phyloP scores from a whole-genome alignment of 2,113 vertebrate genomes.

The Menura novaehollandiae region DNA sequence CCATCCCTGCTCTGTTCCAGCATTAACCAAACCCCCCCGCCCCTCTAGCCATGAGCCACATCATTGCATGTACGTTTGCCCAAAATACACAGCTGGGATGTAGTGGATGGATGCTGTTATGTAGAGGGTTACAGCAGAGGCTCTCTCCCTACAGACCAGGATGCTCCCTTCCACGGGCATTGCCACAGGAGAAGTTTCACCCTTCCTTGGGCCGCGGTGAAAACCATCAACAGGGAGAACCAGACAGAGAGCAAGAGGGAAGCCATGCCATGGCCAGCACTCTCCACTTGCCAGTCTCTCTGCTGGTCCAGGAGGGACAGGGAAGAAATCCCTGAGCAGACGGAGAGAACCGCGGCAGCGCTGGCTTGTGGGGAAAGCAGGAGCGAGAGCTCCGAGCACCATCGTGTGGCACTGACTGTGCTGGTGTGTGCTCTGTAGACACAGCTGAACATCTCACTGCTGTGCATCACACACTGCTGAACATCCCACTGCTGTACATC shows the following conservation, averaged over 20 bases:
- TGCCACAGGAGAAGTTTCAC: accelerated
- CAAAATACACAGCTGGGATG: background rate
- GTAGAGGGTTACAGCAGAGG: accelerated
- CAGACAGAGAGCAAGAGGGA: background rate
- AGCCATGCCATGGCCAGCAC: accelerated
- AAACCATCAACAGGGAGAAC: accelerated
- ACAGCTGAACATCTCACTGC: background rate
- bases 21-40: accelerated
- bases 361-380: background rate
- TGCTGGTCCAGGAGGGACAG: background rate
- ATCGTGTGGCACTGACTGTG: background rate
- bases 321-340: background rate
- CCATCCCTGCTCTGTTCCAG: background rate
- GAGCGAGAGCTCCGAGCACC: conserved; percentile 1
- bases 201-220: accelerated
- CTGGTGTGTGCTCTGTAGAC: accelerated
- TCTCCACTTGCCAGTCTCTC: accelerated
- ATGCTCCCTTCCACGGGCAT: accelerated
- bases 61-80: accelerated
- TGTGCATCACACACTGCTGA: background rate
- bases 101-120: accelerated
- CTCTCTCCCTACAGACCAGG: accelerated
- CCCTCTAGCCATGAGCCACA: background rate
- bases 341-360: accelerated
- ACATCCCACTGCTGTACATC: background rate